phyloP scores from a whole-genome alignment of 2,113 vertebrate species.

The Oreochromis niloticus region DNA sequence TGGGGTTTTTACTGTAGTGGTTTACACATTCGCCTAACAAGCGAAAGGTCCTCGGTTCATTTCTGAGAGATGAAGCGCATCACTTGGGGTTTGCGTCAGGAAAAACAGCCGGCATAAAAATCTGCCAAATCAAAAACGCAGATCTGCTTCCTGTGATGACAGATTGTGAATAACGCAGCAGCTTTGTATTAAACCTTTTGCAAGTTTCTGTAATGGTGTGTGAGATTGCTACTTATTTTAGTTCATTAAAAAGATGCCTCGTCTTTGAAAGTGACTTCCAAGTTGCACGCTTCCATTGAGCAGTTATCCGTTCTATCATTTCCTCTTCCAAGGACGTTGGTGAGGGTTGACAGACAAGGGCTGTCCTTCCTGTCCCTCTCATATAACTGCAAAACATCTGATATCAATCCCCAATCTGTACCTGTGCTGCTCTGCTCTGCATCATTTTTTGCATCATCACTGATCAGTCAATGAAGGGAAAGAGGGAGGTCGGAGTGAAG shows the following conservation, averaged over 20 bases:
- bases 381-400: slow-evolving; percentile 25
- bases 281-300: neutral
- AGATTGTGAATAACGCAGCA: neutral
- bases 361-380: slow-evolving; percentile 43
- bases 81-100: rapidly evolving
- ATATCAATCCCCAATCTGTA: neutral
- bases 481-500: neutral
- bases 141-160: neutral
- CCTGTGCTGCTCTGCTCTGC: neutral
- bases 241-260: neutral
- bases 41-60: neutral
- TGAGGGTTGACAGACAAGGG: neutral
- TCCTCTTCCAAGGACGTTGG: slow-evolving; percentile 4
- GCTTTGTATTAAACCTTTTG: neutral
- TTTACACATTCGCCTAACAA: neutral
- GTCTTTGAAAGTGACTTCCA: neutral
- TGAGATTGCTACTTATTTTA: neutral
- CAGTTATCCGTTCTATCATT: neutral
- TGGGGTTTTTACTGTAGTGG: neutral
- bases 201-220: neutral
- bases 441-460: neutral
- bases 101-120: neutral
- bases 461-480: neutral
- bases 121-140: neutral
- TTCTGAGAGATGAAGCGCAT: neutral